Evolutionary conservation across 2,888 invertebrate genomes (phyloP).

Genomic region (Oscheius onirici): DNA sequence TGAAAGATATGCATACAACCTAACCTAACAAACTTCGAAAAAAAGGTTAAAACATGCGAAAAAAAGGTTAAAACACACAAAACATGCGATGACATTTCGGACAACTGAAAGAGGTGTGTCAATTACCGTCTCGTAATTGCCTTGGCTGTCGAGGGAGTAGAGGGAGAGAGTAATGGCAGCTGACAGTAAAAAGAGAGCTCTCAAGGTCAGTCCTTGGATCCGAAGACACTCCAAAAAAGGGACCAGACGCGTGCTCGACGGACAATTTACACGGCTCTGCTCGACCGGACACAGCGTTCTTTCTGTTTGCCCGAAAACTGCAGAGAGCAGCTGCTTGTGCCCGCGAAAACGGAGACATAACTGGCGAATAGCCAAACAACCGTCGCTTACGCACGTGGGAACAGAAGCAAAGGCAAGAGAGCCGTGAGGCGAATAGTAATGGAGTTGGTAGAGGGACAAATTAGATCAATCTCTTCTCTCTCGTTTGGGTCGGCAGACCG

Average conservation of each 20-base stretch:
- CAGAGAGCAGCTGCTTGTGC: conserved; percentile 4
- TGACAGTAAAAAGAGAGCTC: neutral
- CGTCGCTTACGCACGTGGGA: neutral
- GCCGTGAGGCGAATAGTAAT: neutral
- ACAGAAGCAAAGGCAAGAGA: neutral
- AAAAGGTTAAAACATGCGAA: neutral
- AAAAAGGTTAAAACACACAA: neutral
- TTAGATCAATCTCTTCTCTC: neutral
- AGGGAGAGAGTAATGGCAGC: too few relatives aligned
- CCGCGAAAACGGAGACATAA: conserved; percentile 3
- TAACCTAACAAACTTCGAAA: neutral
- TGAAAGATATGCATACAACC: neutral
- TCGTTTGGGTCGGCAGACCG: neutral
- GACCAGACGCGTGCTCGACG: neutral
- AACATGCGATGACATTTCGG: neutral
- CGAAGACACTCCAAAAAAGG: conserved; percentile 1
- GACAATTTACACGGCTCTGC: conserved; percentile 11
- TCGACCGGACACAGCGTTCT: conserved; percentile 24
- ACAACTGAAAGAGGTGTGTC: neutral
- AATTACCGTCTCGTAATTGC: neutral
- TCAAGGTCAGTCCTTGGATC: neutral
- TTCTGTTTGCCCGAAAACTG: conserved; percentile 23
- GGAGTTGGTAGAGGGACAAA: neutral
- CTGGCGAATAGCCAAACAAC: conserved; percentile 10
- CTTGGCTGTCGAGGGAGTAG: neutral